Evolutionary conservation across 2,113 vertebrate species (phyloP), one percentile per base, ranked within the genome.

Genomic region (Anser cygnoides): DNA sequence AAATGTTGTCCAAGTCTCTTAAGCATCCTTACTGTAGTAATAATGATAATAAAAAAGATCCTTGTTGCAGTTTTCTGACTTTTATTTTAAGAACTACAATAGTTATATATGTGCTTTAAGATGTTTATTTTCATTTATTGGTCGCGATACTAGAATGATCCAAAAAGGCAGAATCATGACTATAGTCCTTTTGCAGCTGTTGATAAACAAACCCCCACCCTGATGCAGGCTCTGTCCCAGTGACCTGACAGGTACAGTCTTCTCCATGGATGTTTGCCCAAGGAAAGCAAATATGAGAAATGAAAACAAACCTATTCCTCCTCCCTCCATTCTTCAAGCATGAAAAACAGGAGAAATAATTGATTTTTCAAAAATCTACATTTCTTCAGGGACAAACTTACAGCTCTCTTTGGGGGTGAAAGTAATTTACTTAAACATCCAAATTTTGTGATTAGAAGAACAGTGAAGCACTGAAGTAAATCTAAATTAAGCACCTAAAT

Each of bases 401-500:
- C 17, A 74, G 44, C 13, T 89, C 78, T 12, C 23, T 37, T 59
- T 88, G n/a, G 55, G 22, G 50, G 25, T 50, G 26, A 90, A 80
- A 80, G 62, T 43, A 1, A 62, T 35, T 62, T 66, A 54, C 44
- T 90, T 55, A 73, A 67, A 58, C 44, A 46, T 71, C 62, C 62
- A 74, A 93, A 81, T 29, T 19, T 84, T 65, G 63, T 9, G 84
- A 87, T 28, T 65, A 41, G 41, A 63, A 63, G n/a, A 84, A 90
- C 90, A 91, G 39, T 35, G 52, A 87, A 93, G 22, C 66, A 79
- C 22, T 84, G 46, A 92, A 89, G 39, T 44, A 31, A 55, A 71
- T 37, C 49, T 74, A 94, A 87, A 93, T 75, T 67, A 84, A 82
- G 33, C 26, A 87, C 43, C 77, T 82, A 93, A 89, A 92, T 81